These are phyloP conservation scores for Lepidurus apus DNA, from an alignment of 1,140 invertebrate genomes.

Conservation along the genomic window DNA sequence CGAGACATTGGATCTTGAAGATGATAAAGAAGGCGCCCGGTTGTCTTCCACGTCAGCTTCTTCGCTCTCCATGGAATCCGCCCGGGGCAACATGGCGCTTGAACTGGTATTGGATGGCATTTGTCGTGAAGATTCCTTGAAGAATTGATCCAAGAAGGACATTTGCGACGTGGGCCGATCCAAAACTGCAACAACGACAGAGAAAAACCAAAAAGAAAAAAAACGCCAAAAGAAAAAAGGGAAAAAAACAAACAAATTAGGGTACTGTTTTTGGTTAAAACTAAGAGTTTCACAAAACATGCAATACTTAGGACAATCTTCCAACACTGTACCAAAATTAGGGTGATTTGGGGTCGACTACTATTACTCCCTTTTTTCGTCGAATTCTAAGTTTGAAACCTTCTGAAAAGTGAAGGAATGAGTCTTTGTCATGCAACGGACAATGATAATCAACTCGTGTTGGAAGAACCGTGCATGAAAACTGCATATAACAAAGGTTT, in stretches of 20 bases:
- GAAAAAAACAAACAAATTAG: slow-evolving; percentile 34
- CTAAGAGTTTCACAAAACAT: slow-evolving; percentile 29
- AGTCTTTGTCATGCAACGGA: slow-evolving; percentile 5
- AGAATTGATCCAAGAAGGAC: slow-evolving; percentile 81
- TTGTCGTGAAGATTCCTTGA: slow-evolving; percentile 61
- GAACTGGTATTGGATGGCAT: slow-evolving; percentile 1
- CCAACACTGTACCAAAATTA: neutral
- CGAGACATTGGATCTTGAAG: neutral
- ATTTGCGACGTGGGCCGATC: slow-evolving; percentile 79
- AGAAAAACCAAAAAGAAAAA: slow-evolving; percentile 36
- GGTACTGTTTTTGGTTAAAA: slow-evolving; percentile 34
- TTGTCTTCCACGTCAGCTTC: slow-evolving; percentile 72
- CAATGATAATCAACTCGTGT: neutral
- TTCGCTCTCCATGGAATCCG: slow-evolving; percentile 62
- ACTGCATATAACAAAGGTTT: slow-evolving; percentile 29
- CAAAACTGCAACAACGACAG: slow-evolving; percentile 59
- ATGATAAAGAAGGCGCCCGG: slow-evolving; percentile 56
- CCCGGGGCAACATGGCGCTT: slow-evolving; percentile 40
- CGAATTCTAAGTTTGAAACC: neutral
- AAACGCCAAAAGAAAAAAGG: slow-evolving; percentile 35
- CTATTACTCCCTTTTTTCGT: neutral
- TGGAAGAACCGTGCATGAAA: neutral
- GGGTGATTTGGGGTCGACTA: neutral
- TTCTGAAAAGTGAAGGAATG: neutral
- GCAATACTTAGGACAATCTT: neutral